phyloP scores from a whole-genome alignment of 1,140 invertebrate genomes.

The Steinernema feltiae region DNA sequence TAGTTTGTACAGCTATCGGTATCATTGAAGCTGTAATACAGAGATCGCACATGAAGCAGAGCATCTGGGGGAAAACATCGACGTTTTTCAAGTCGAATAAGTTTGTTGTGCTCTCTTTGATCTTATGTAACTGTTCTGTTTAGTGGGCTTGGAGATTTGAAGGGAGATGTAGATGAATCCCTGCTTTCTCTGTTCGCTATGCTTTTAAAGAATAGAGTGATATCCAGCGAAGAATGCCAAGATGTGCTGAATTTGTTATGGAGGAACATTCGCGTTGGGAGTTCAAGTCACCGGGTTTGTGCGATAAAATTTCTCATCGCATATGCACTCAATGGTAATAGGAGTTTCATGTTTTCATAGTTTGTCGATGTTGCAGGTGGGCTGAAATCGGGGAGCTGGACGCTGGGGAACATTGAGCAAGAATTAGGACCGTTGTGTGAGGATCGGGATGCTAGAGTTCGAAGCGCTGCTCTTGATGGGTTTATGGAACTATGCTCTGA shows the following conservation, averaged over 20 bases:
- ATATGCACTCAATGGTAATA: background rate
- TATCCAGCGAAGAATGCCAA: background rate
- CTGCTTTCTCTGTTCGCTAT: background rate
- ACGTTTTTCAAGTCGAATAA: background rate
- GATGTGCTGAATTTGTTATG: background rate
- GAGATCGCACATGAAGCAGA: background rate
- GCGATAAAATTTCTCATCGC: constrained; percentile 23
- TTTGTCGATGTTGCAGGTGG: background rate
- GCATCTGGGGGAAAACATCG: background rate
- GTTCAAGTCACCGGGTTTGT: background rate
- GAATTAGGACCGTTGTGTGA: constrained; percentile 21
- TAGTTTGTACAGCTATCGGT: background rate
- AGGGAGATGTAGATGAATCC: background rate
- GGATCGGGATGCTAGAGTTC: constrained; percentile 27
- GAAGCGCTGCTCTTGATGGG: constrained; percentile 23
- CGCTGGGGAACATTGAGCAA: background rate
- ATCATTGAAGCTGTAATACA: background rate
- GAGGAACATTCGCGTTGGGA: background rate
- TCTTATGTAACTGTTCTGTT: background rate
- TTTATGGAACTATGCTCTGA: constrained; percentile 7
- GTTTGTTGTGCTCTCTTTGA: background rate
- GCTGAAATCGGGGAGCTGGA: background rate
- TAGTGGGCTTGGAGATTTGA: background rate
- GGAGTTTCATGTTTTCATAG: background rate
- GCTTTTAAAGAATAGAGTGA: background rate